Conservation (phyloP, 2,797 vertebrate species). For the Typhlichthys subterraneus region DNA sequence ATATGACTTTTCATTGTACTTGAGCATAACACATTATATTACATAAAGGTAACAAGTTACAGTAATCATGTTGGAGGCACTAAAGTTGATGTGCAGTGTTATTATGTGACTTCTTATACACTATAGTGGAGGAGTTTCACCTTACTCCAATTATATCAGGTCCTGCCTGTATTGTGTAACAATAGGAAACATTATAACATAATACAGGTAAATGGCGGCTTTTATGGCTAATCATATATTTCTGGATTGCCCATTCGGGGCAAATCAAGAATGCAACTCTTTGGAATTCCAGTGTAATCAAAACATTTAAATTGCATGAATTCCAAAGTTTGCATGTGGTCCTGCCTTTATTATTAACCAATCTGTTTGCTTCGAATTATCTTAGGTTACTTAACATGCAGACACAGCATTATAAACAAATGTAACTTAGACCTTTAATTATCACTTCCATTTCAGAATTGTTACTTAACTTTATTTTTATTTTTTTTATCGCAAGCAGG, state of each 20-base stretch:
- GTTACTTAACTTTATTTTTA: constrained; percentile 32
- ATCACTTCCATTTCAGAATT: constrained; percentile 35
- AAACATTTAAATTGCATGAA: constrained; percentile 75
- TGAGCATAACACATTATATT: too few species aligned
- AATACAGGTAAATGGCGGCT: constrained; percentile 64
- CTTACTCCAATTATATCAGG: constrained; percentile 73
- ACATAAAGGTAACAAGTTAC: too few species aligned
- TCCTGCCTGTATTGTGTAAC: constrained; percentile 70
- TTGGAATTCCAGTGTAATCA: constrained; percentile 73
- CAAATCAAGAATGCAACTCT: constrained; percentile 69
- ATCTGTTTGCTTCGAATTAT: constrained; percentile 26
- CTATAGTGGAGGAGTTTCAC: constrained; percentile 63
- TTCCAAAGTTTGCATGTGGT: constrained; percentile 75
- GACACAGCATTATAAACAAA: constrained; percentile 30
- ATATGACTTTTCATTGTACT: too few species aligned
- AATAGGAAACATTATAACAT: constrained; percentile 31
- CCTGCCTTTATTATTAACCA: constrained; percentile 38
- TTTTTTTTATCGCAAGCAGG: constrained; percentile 23
- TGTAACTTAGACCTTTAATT: constrained; percentile 24
- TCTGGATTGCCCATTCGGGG: constrained; percentile 37
- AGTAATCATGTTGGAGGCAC: too few species aligned
- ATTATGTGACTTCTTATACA: background rate
- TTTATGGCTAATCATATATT: constrained; percentile 35
- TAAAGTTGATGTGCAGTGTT: too few species aligned
- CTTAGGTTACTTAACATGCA: constrained; percentile 30